Evolutionary conservation across 1,140 invertebrate genomes (phyloP).

Genomic region (Drosophila auraria): DNA sequence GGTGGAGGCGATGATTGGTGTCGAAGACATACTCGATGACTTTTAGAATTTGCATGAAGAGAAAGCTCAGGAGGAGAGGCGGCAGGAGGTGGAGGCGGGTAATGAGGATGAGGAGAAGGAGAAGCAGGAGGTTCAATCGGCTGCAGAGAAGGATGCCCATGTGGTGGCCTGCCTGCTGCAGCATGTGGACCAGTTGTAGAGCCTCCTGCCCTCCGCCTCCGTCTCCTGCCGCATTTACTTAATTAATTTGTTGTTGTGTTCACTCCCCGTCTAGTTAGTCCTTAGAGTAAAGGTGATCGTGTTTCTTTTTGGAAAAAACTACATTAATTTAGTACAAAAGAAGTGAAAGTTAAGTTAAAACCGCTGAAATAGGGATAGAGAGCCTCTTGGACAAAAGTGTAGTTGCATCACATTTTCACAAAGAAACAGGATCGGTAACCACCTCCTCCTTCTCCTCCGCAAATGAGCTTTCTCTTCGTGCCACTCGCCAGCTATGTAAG

Average conservation of each 20-base stretch:
- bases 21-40: conserved; percentile 67
- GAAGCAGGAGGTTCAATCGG: conserved; percentile 8
- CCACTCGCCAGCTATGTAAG: conserved; percentile 24
- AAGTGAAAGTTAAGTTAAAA: neutral
- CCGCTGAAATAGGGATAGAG: neutral
- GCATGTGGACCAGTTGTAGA: conserved; percentile 70
- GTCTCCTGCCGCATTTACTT: neutral
- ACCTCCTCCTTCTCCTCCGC: neutral
- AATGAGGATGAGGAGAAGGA: conserved; percentile 21
- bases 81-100: conserved; percentile 12
- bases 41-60: conserved; percentile 84
- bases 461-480: conserved; percentile 74
- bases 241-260: conserved; percentile 28
- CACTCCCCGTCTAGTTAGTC: neutral
- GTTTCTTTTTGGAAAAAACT: neutral
- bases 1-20: conserved; percentile 74
- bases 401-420: neutral
- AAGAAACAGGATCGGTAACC: neutral
- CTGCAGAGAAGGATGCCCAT: conserved; percentile 33
- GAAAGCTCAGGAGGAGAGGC: conserved; percentile 61
- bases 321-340: neutral
- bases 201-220: neutral
- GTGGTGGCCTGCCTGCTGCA: conserved; percentile 65
- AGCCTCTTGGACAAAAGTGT: neutral
- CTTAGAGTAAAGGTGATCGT: neutral